Evolutionary conservation across 2,888 invertebrate genomes (phyloP).

Genomic region (Lepidonotus clava): DNA sequence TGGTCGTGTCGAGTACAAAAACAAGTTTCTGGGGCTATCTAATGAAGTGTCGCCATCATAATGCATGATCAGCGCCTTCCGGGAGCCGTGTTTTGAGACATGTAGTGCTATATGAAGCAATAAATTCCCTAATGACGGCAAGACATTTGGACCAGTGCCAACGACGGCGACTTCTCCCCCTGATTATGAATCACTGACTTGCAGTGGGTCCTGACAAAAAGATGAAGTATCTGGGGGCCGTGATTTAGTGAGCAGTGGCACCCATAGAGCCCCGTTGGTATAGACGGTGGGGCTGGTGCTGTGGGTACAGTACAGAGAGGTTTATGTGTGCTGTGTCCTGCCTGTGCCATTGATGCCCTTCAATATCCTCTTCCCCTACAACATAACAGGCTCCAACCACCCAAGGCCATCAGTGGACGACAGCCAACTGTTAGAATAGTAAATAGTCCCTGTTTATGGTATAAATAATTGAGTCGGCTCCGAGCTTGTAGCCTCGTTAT

Average conservation of each 20-base stretch:
- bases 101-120: too few relatives aligned
- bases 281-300: too few relatives aligned
- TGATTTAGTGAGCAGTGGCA: background rate
- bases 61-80: too few relatives aligned
- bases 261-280: too few relatives aligned
- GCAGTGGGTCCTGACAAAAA: background rate
- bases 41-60: too few relatives aligned
- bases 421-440: constrained; percentile 20
- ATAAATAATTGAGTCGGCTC: background rate
- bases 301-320: too few relatives aligned
- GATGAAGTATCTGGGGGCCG: background rate
- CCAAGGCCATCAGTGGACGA: background rate
- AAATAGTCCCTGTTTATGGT: constrained; percentile 10
- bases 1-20: too few relatives aligned
- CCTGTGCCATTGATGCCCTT: too few relatives aligned
- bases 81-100: too few relatives aligned
- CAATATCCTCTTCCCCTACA: background rate
- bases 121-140: background rate
- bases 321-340: too few relatives aligned
- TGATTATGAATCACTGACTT: background rate
- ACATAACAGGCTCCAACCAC: background rate
- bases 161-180: background rate
- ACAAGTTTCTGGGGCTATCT: too few relatives aligned
- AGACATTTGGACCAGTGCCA: constrained; percentile 7
- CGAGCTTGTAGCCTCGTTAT: background rate